Evolutionary conservation across 2,797 vertebrate genomes (phyloP).

Genomic region (Coregonus suidteri): DNA sequence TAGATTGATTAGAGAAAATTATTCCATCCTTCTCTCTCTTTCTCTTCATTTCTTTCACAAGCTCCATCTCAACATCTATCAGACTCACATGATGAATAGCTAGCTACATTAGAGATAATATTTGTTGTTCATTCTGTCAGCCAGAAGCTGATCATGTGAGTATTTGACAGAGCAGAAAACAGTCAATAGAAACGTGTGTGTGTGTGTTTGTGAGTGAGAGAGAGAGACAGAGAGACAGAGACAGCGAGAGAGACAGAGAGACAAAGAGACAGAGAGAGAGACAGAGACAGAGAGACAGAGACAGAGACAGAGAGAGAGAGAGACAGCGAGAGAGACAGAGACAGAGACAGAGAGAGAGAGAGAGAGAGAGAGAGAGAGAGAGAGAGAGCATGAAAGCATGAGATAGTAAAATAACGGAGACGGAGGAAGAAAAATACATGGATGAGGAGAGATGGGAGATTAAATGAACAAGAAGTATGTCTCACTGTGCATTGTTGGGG

Average conservation of each 20-base stretch:
- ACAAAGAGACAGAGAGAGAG: not conserved
- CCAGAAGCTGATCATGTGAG: conserved; percentile 7
- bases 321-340: conserved; percentile 13
- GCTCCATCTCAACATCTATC: too few relatives aligned
- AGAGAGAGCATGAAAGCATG: conserved; percentile 19
- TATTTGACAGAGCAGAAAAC: conserved; percentile 20
- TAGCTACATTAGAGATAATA: conserved; percentile 19
- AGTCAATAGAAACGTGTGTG: conserved; percentile 24
- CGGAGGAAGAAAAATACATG: not conserved
- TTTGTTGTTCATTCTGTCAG: conserved; percentile 11
- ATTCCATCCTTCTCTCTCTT: not conserved
- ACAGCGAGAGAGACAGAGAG: not conserved
- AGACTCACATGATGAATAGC: too few relatives aligned
- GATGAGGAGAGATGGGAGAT: conserved; percentile 1
- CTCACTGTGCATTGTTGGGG: not conserved
- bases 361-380: not conserved
- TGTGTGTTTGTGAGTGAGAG: not conserved
- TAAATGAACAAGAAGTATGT: not conserved
- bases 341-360: not conserved
- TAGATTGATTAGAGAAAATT: not conserved
- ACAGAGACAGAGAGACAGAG: not conserved
- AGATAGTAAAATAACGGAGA: conserved; percentile 9
- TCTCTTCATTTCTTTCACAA: not conserved
- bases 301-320: conserved; percentile 18
- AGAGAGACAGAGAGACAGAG: conserved; percentile 12